Evolutionary conservation across 2,113 vertebrate species (phyloP), one percentile per base, ranked within the genome.

Genomic region (Tretioscincus oriximinensis): DNA sequence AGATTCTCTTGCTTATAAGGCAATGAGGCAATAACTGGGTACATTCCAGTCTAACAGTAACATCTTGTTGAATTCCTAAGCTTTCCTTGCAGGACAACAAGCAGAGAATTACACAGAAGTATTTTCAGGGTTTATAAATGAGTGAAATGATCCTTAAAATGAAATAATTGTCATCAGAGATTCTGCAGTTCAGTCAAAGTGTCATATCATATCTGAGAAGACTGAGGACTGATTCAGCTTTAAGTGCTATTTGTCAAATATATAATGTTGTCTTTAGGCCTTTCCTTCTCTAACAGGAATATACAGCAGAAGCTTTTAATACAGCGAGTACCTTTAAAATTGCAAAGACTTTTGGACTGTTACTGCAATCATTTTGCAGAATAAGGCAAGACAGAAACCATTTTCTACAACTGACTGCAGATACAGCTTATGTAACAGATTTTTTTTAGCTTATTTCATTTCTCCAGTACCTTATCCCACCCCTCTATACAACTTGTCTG

Each of bases 241-340:
- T 61, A 75, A 68, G 24, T 20, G 9, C 4, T 0, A 0, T 61
- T 66, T 81, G 75, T 84, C n/a, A 61, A 54, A 76, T 28, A 1
- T 2, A 64, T 29, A 67, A 67, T 87, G 84, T 84, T 87, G 81
- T 47, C 51, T 67, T 64, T 20, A 76, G 41, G 16, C 73, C 21
- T 90, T 85, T 5, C 0, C 0, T 77, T 74, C 81, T 83, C 76
- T 86, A 87, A 86, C 18, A 54, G 54, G 54, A 58, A 18, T 58
- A 58, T 58, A 14, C 54, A 58, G 18, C 14, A 58, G 54, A 58
- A 58, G 54, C 54, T 58, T 58, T 18, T 18, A 58, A 58, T 18
- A 58, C 18, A 58, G 12, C 54, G 18, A 58, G 54, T 58, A 18
- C 54, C 54, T 58, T 58, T 58, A 58, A 58, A 58, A 58, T 18